A percentile compares a stretch with the other conserved stretches of the same genome.
Conservation (phyloP, 2,888 invertebrate species). For the Dryobota labecula region DNA sequence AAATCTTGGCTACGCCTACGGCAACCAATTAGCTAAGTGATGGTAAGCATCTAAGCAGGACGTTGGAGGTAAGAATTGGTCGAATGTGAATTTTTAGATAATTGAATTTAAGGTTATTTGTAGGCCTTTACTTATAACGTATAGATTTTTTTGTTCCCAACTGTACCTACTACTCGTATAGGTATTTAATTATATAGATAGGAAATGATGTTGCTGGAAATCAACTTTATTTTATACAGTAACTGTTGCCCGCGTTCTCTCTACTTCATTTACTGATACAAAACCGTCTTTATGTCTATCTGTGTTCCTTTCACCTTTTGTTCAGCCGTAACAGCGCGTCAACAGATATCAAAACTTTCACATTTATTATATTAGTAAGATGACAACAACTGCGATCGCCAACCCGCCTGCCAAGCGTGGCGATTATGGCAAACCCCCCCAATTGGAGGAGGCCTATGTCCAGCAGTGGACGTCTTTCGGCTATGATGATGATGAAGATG, state of each 20-base stretch:
- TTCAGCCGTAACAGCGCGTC: not conserved
- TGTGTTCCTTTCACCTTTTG: not conserved
- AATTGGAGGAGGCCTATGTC: too few relatives aligned
- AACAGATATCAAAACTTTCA: not conserved
- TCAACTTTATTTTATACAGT: not conserved
- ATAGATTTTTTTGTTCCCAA: conserved; percentile 5
- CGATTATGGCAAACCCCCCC: too few relatives aligned
- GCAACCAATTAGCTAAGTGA: conserved; percentile 55
- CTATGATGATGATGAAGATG: not conserved
- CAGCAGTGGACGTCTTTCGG: too few relatives aligned
- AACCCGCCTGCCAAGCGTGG: too few relatives aligned
- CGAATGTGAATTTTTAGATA: conserved; percentile 24
- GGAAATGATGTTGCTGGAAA: not conserved
- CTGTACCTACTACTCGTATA: too few relatives aligned
- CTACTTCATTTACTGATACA: not conserved
- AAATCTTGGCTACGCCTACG: conserved; percentile 16
- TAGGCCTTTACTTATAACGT: not conserved
- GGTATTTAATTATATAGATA: not conserved
- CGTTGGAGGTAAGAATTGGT: not conserved
- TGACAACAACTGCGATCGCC: too few relatives aligned
- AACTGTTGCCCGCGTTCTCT: not conserved
- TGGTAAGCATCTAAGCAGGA: not conserved
- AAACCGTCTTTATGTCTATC: not conserved
- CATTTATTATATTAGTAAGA: not conserved
- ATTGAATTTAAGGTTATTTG: conserved; percentile 21